Conservation (phyloP, 2,797 vertebrate species). For the Pseudomugil tenellus region DNA sequence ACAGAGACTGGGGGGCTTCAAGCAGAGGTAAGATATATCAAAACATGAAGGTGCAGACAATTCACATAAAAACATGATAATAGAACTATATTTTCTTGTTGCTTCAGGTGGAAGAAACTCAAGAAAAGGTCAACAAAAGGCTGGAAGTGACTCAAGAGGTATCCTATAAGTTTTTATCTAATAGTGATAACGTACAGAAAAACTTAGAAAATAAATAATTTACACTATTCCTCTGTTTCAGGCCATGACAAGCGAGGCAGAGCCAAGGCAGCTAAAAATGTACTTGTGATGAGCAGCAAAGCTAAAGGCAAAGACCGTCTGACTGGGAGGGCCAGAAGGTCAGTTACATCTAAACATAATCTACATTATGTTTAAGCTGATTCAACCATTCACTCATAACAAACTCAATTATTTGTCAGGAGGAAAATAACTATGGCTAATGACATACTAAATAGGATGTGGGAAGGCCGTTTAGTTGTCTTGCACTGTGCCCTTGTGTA, state of each 20-base stretch:
- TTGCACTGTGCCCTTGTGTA: conserved; percentile 42
- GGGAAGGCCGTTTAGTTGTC: conserved; percentile 45
- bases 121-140: conserved; percentile 75
- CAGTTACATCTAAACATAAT: conserved; percentile 40
- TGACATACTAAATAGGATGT: conserved; percentile 28
- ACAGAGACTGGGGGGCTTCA: conserved; percentile 73
- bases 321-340: conserved; percentile 96
- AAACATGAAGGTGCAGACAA: neutral
- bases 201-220: neutral
- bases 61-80: neutral
- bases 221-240: conserved; percentile 59
- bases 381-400: conserved; percentile 11
- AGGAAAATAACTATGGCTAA: conserved; percentile 19
- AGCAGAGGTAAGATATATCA: conserved; percentile 75
- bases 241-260: conserved; percentile 81
- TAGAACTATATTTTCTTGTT: neutral
- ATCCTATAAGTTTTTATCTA: conserved; percentile 16
- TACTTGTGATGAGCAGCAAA: conserved; percentile 87
- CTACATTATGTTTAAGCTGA: conserved; percentile 4
- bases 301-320: conserved; percentile 94
- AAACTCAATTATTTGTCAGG: neutral
- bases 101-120: conserved; percentile 79
- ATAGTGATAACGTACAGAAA: neutral
- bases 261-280: conserved; percentile 78
- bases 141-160: conserved; percentile 82